phyloP scores from a whole-genome alignment of 2,113 vertebrate species.

The Erythrolamprus reginae region DNA sequence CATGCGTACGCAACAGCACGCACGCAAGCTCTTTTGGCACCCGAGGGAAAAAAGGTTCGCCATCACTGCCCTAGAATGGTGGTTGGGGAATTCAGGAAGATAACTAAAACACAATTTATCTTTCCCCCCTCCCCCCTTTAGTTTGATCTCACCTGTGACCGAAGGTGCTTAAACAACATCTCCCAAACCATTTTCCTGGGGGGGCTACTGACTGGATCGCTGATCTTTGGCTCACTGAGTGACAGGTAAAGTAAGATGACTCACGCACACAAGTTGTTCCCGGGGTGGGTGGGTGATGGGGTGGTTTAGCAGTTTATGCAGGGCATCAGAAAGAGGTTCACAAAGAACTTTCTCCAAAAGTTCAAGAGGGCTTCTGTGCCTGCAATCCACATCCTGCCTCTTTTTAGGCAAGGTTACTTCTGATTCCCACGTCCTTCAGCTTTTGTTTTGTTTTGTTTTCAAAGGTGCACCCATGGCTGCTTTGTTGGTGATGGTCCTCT shows the following conservation, averaged over 20 bases:
- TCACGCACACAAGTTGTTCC: background rate
- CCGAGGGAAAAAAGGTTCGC: too few species aligned
- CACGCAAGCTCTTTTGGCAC: too few species aligned
- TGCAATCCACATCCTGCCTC: background rate
- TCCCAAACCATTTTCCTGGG: constrained; percentile 83
- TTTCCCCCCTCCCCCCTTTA: constrained; percentile 35
- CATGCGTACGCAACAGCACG: too few species aligned
- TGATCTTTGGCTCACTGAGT: constrained; percentile 78
- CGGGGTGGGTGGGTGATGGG: background rate
- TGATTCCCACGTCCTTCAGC: background rate
- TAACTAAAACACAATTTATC: background rate
- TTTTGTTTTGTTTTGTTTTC: too few species aligned
- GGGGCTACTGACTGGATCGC: constrained; percentile 76
- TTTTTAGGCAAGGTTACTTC: background rate
- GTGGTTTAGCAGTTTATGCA: background rate
- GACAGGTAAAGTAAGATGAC: constrained; percentile 72
- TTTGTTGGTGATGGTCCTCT: background rate
- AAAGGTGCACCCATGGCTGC: background rate
- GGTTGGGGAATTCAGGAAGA: background rate
- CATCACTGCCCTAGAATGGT: background rate
- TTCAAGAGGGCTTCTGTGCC: background rate
- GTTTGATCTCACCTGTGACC: constrained; percentile 85
- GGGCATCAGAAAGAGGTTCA: background rate
- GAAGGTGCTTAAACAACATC: constrained; percentile 66
- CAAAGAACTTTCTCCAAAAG: background rate